phyloP scores from a whole-genome alignment of 2,797 vertebrate species.

The Thripadectes ignobilis region DNA sequence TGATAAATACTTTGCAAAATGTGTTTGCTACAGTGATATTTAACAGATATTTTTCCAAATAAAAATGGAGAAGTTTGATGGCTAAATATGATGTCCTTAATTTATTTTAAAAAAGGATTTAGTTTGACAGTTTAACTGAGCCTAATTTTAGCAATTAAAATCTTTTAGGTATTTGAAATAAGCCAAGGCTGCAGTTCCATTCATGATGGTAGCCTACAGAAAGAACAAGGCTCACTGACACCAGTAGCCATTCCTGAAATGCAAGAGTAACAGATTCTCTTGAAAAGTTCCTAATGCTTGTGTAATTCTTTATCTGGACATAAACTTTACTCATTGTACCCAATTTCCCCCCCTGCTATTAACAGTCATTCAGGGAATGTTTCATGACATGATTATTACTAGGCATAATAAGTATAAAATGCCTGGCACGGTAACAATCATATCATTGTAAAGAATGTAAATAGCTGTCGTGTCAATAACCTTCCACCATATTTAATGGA shows the following conservation, averaged over 20 bases:
- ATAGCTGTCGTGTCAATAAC: not conserved
- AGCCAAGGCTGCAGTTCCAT: not conserved
- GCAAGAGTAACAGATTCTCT: not conserved
- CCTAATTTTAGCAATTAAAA: not conserved
- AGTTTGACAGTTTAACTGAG: not conserved
- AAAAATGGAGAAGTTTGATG: not conserved
- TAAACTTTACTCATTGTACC: not conserved
- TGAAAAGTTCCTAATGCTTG: not conserved
- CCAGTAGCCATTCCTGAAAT: not conserved
- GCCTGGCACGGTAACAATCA: not conserved
- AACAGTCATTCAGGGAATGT: not conserved
- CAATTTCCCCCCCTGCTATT: not conserved
- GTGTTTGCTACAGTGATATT: not conserved
- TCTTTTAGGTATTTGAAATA: not conserved
- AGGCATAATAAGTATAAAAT: not conserved
- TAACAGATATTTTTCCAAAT: not conserved
- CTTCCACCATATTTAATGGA: not conserved
- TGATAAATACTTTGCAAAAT: not conserved
- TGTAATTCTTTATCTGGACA: not conserved
- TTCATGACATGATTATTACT: not conserved
- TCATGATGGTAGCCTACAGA: not conserved
- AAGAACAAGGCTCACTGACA: not conserved
- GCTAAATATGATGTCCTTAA: not conserved
- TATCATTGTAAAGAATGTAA: not conserved
- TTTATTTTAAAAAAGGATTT: not conserved